phyloP scores from a whole-genome alignment of 2,888 invertebrate species.

The Anagyrus pseudococci region DNA sequence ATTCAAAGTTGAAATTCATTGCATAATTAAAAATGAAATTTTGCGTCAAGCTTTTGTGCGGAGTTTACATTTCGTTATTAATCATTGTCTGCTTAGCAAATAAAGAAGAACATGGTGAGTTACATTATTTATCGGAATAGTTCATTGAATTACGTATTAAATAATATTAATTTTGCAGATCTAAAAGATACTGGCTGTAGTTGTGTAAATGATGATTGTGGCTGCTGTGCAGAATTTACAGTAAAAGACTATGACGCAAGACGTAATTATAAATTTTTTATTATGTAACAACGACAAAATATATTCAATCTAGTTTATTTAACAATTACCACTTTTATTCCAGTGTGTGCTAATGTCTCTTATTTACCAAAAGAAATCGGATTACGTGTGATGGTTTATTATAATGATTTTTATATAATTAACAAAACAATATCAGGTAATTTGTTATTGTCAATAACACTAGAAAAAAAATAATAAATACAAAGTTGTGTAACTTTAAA shows the following conservation, averaged over 20 bases:
- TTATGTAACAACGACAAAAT: background rate
- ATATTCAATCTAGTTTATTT: background rate
- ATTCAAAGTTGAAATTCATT: background rate
- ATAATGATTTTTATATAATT: slow-evolving; percentile 44
- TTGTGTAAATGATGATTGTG: slow-evolving; percentile 38
- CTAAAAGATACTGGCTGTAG: slow-evolving; percentile 13
- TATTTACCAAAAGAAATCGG: slow-evolving; percentile 52
- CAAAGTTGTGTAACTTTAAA: background rate
- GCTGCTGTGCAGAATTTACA: slow-evolving; percentile 36
- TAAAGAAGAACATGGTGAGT: background rate
- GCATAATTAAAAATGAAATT: background rate
- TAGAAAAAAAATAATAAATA: background rate
- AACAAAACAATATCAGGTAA: slow-evolving; percentile 55
- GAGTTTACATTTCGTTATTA: background rate
- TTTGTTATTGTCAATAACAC: slow-evolving; percentile 10
- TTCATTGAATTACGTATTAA: background rate
- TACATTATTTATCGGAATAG: background rate
- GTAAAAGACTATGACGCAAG: slow-evolving; percentile 18
- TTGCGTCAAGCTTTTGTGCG: too few relatives aligned
- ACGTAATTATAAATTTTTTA: slow-evolving; percentile 16
- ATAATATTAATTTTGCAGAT: background rate
- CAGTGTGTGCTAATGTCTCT: slow-evolving; percentile 52
- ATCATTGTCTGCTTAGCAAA: background rate
- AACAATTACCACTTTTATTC: slow-evolving; percentile 25
- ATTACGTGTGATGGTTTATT: slow-evolving; percentile 48